Percentiles rank a stretch among this genome's conserved stretches.
Conservation (phyloP, 2,797 vertebrate species). For the Pseudotriccus pelzelni region DNA sequence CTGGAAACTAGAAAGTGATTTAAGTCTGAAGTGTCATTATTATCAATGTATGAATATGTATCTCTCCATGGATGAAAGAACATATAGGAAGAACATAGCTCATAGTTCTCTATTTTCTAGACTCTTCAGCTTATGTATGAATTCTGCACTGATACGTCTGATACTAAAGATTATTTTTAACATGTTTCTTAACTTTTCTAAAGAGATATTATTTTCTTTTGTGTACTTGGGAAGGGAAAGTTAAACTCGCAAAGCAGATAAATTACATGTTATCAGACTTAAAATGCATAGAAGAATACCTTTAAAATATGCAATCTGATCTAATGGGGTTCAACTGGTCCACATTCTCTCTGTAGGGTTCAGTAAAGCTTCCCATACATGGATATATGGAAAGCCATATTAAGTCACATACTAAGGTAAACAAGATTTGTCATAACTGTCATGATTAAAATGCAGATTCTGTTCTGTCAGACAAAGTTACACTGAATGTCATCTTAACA, state of each 20-base stretch:
- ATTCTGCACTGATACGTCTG: background rate
- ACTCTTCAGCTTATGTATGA: background rate
- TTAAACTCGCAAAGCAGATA: conserved; percentile 6
- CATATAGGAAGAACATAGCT: background rate
- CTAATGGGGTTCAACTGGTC: conserved; percentile 28
- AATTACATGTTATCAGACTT: background rate
- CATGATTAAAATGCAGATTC: background rate
- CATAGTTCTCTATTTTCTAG: background rate
- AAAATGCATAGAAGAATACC: conserved; percentile 33
- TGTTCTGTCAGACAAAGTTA: background rate
- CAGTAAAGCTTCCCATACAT: background rate
- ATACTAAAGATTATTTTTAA: background rate
- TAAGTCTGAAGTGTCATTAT: background rate
- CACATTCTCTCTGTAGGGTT: conserved; percentile 18
- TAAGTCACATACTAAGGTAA: conserved; percentile 8
- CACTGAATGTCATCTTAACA: background rate
- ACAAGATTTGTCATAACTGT: conserved; percentile 65
- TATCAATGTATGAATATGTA: background rate
- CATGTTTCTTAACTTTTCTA: background rate
- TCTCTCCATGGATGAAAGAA: background rate
- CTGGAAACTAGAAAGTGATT: background rate
- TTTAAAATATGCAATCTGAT: conserved; percentile 23
- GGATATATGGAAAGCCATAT: background rate
- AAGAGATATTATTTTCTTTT: background rate
- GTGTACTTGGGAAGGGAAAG: background rate